phyloP scores from a whole-genome alignment of 2,797 vertebrate species.

The Pangasius djambal region DNA sequence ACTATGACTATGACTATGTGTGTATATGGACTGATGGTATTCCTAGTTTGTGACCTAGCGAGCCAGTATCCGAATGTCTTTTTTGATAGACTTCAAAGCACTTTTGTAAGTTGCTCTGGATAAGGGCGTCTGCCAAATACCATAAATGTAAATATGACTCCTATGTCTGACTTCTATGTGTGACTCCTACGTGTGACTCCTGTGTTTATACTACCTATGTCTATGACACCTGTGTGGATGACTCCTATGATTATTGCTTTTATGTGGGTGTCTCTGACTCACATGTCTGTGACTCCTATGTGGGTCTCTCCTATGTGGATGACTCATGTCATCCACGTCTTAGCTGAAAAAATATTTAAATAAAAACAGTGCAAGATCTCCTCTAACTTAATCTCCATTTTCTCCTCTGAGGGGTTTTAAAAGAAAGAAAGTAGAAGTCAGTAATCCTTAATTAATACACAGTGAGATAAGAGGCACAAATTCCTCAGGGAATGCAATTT shows the following conservation, averaged over 20 bases:
- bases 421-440: background rate
- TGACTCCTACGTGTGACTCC: background rate
- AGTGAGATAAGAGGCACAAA: background rate
- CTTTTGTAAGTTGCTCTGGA: too few relatives aligned
- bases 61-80: too few relatives aligned
- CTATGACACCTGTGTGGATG: background rate
- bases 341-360: background rate
- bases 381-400: constrained; percentile 3
- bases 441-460: constrained; percentile 13
- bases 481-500: constrained; percentile 15
- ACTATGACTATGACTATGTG: background rate
- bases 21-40: background rate
- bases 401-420: constrained; percentile 9
- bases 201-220: background rate
- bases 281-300: background rate
- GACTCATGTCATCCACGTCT: background rate
- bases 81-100: too few relatives aligned
- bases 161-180: background rate
- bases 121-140: too few relatives aligned
- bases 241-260: too few relatives aligned
- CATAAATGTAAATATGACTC: too few relatives aligned
- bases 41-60: too few relatives aligned
- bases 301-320: background rate
- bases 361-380: background rate
- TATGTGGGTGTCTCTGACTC: background rate